These are phyloP conservation scores for Calliopum simillimum DNA, from an alignment of 2,888 invertebrate species.

Conservation along the genomic window DNA sequence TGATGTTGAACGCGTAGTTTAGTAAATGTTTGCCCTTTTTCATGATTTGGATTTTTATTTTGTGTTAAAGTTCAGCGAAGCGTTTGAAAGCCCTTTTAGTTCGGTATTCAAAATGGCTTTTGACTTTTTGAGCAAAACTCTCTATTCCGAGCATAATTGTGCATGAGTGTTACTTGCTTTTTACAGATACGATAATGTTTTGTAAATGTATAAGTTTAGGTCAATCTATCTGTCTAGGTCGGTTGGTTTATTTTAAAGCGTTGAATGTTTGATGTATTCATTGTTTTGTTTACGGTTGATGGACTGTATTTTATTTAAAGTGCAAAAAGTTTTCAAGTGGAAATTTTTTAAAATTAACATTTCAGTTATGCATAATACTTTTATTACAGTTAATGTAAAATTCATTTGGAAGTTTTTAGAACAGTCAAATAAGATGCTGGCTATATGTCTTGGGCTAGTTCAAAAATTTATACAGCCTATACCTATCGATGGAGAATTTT, in stretches of 20 bases:
- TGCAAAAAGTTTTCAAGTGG: background rate
- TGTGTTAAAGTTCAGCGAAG: constrained; percentile 16
- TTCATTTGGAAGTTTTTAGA: no score
- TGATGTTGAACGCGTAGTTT: background rate
- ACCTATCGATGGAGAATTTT: no score
- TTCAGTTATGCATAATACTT: no score
- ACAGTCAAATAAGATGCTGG: no score
- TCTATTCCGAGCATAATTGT: constrained; percentile 25
- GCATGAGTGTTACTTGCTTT: constrained; percentile 1
- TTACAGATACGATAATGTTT: background rate
- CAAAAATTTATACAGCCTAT: no score
- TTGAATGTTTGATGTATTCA: constrained; percentile 13
- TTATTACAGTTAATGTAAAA: no score
- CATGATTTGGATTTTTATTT: background rate
- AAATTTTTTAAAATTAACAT: background rate
- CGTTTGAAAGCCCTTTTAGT: constrained; percentile 13
- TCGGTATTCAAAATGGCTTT: constrained; percentile 25
- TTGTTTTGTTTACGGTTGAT: constrained; percentile 2
- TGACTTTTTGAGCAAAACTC: constrained; percentile 19
- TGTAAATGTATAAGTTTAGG: background rate
- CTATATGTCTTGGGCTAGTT: no score
- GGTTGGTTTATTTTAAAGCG: background rate
- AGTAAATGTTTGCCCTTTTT: background rate
- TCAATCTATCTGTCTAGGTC: no score
- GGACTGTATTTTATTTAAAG: background rate